Evolutionary conservation across 2,888 invertebrate genomes (phyloP).

Genomic region (Plutella xylostella): DNA sequence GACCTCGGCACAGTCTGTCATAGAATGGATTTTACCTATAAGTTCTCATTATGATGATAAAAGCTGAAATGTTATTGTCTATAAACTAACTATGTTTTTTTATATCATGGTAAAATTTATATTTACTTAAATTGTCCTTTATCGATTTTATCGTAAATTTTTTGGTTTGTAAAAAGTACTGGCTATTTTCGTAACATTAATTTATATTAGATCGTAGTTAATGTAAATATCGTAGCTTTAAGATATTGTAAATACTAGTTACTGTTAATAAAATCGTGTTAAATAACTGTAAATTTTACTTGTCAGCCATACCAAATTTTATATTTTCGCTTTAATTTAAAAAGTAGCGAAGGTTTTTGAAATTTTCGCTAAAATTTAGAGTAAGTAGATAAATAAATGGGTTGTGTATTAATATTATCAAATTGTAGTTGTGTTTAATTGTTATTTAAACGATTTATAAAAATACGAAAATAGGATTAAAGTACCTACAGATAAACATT

Average conservation of each 20-base stretch:
- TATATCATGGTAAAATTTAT: too few species aligned
- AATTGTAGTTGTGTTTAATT: slow-evolving; percentile 51
- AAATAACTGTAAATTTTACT: slow-evolving; percentile 4
- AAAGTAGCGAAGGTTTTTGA: slow-evolving; percentile 9
- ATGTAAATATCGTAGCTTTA: slow-evolving; percentile 13
- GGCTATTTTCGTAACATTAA: too few species aligned
- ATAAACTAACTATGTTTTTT: too few species aligned
- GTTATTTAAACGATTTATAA: slow-evolving; percentile 60
- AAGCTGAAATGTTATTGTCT: too few species aligned
- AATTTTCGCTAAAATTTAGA: slow-evolving; percentile 27
- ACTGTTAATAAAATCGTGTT: slow-evolving; percentile 13
- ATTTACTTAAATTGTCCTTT: too few species aligned
- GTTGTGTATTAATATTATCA: slow-evolving; percentile 67
- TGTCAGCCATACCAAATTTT: slow-evolving; percentile 8
- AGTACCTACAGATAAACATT: slow-evolving; percentile 24
- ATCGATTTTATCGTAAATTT: too few species aligned
- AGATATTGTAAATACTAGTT: background rate
- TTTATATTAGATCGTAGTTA: background rate
- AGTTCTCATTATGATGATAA: too few species aligned
- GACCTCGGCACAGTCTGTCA: too few species aligned
- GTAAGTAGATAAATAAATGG: slow-evolving; percentile 52
- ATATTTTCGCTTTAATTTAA: slow-evolving; percentile 8
- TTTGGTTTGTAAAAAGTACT: too few species aligned
- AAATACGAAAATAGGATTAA: slow-evolving; percentile 40
- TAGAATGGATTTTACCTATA: too few species aligned